phyloP scores from a whole-genome alignment of 2,113 vertebrate genomes.

The Nothobranchius kuhntae region DNA sequence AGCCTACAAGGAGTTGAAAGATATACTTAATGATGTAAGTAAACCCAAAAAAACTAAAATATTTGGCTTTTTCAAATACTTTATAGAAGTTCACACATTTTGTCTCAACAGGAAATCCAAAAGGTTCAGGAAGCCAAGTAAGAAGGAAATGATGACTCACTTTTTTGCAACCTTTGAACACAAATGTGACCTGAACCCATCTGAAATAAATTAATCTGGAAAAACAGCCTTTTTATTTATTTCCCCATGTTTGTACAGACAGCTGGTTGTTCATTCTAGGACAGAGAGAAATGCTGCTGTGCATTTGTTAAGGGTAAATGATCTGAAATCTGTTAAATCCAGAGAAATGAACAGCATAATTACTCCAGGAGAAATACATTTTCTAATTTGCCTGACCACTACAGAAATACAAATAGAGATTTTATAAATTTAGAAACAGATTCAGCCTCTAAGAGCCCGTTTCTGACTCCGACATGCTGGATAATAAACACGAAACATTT shows the following conservation, averaged over 20 bases:
- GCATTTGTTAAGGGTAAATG: too few species aligned
- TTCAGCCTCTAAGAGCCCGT: too few species aligned
- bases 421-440: too few species aligned
- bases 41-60: background rate
- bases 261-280: too few species aligned
- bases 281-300: too few species aligned
- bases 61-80: background rate
- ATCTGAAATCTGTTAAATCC: too few species aligned
- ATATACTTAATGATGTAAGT: slow-evolving; percentile 86
- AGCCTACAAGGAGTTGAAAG: slow-evolving; percentile 86
- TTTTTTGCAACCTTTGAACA: slow-evolving; percentile 23
- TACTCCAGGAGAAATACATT: too few species aligned
- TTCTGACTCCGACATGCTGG: too few species aligned
- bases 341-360: too few species aligned
- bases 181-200: background rate
- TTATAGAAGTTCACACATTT: background rate
- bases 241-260: background rate
- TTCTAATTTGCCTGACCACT: too few species aligned
- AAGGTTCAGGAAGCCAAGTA: slow-evolving; percentile 74
- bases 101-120: slow-evolving; percentile 72
- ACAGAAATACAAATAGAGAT: too few species aligned
- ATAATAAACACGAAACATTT: too few species aligned
- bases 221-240: slow-evolving; percentile 6
- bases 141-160: background rate
- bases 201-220: slow-evolving; percentile 4